Evolutionary conservation across 53 echinoderm and acorn worm genomes (phyloP).

Genomic region (Zoroaster sp.): DNA sequence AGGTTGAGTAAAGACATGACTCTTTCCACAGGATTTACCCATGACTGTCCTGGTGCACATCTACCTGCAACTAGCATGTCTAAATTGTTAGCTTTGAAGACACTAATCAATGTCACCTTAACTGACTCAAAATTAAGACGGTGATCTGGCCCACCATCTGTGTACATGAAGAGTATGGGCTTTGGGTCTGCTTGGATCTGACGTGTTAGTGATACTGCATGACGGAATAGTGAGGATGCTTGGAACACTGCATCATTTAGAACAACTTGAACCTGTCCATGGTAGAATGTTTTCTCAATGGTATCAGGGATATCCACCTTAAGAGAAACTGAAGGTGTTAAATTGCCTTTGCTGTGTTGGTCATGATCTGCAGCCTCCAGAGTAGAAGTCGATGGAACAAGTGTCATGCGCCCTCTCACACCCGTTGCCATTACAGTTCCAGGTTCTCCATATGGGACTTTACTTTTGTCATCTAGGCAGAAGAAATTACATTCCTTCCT

Average conservation of each 20-base stretch:
- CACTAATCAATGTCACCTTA: not conserved
- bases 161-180: slow-evolving; percentile 18
- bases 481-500: not conserved
- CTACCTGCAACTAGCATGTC: no score
- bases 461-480: slow-evolving; percentile 39
- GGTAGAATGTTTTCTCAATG: slow-evolving; percentile 11
- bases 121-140: not conserved
- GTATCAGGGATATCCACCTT: slow-evolving; percentile 12
- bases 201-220: not conserved
- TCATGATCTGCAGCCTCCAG: slow-evolving; percentile 40
- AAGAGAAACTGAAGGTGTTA: slow-evolving; percentile 46
- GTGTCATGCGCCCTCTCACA: slow-evolving; percentile 15
- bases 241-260: slow-evolving; percentile 27
- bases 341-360: slow-evolving; percentile 8
- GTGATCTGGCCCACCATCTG: slow-evolving; percentile 48
- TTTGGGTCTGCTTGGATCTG: slow-evolving; percentile 2
- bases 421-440: slow-evolving; percentile 35
- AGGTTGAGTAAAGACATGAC: no score
- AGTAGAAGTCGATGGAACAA: slow-evolving; percentile 27
- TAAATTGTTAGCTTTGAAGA: no score
- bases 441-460: slow-evolving; percentile 45
- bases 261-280: slow-evolving; percentile 22
- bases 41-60: no score
- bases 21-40: no score
- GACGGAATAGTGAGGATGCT: not conserved